phyloP scores from a whole-genome alignment of 2,113 vertebrate species.

The Phoenicopterus ruber region DNA sequence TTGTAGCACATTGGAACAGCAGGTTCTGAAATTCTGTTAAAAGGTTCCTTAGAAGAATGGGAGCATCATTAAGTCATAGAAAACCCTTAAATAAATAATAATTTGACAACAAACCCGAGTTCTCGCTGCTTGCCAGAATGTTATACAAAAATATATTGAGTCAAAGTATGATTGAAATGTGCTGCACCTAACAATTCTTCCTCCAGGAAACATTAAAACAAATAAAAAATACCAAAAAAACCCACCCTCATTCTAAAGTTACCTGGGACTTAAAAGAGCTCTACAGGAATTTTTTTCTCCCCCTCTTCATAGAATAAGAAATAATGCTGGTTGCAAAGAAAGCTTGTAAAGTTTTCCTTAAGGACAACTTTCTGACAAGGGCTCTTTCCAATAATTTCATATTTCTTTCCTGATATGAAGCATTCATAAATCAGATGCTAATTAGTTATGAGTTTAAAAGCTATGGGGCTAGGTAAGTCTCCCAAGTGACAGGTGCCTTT shows the following conservation, averaged over 20 bases:
- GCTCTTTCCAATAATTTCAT: background rate
- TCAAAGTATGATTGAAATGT: background rate
- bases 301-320: background rate
- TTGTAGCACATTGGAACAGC: background rate
- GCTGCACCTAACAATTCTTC: background rate
- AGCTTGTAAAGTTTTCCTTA: background rate
- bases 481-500: background rate
- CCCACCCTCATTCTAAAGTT: background rate
- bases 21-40: slow-evolving; percentile 5
- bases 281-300: background rate
- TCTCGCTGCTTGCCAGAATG: background rate
- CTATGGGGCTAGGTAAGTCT: background rate
- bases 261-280: background rate
- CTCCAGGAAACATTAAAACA: background rate
- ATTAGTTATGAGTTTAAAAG: background rate
- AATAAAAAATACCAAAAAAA: background rate
- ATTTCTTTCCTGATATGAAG: background rate
- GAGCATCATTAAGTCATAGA: background rate
- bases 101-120: background rate
- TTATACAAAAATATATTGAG: background rate
- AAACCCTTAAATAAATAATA: slow-evolving; percentile 50
- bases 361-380: background rate
- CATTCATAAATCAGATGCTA: background rate
- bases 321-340: background rate
- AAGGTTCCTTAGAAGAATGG: background rate